Percentiles rank a stretch among this genome's conserved stretches.
phyloP scores from a whole-genome alignment of 2,113 vertebrate species.

The Argyrosomus japonicus region DNA sequence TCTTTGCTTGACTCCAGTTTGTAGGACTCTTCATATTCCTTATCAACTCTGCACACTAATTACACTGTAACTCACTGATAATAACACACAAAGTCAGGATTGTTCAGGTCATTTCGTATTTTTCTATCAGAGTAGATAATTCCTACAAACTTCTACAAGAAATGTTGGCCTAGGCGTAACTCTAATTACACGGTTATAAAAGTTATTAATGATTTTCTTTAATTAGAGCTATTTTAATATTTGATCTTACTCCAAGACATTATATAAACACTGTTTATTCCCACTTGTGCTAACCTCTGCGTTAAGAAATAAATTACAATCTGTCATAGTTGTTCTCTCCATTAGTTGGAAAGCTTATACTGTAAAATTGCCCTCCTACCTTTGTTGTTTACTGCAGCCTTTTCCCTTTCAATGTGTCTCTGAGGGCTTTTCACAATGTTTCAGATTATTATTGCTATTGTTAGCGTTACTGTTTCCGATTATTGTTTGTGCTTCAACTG shows the following conservation, averaged over 20 bases:
- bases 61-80: not conserved
- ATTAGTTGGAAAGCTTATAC: constrained; percentile 33
- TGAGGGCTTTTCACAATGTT: constrained; percentile 48
- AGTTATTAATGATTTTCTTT: not conserved
- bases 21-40: not conserved
- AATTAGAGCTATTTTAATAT: constrained; percentile 1
- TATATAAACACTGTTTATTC: constrained; percentile 31
- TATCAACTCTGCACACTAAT: not conserved
- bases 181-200: constrained; percentile 20
- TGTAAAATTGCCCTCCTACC: constrained; percentile 20
- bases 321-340: constrained; percentile 24
- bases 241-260: constrained; percentile 17
- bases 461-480: constrained; percentile 49
- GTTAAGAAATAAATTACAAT: constrained; percentile 21
- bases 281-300: not conserved
- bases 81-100: not conserved
- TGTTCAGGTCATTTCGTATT: not conserved
- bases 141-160: not conserved
- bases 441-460: constrained; percentile 53
- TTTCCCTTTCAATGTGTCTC: constrained; percentile 36
- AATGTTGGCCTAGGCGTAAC: constrained; percentile 1
- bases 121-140: not conserved
- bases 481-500: constrained; percentile 36
- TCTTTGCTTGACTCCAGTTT: not conserved
- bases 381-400: constrained; percentile 49